Percentiles rank a stretch among this genome's conserved stretches.
Evolutionary conservation across 2,113 vertebrate species (phyloP).

Genomic region (Chaetodon auriga): DNA sequence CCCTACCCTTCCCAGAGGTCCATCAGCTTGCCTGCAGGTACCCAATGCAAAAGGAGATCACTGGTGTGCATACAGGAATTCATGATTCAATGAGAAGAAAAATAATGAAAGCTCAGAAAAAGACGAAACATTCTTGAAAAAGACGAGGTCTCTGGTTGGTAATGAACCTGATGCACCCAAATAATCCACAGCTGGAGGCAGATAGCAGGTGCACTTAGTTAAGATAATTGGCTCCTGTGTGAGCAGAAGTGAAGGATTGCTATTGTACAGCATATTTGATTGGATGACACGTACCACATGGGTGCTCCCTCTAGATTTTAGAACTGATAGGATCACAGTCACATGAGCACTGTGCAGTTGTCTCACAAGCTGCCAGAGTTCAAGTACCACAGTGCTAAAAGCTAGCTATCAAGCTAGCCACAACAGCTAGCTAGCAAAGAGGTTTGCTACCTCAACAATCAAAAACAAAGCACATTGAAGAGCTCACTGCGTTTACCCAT

Average conservation of each 20-base stretch:
- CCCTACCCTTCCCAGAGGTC: constrained; percentile 81
- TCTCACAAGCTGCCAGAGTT: too few relatives aligned
- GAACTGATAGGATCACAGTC: not conserved
- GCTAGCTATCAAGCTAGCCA: too few relatives aligned
- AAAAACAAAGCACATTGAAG: too few relatives aligned
- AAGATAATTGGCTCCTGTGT: not conserved
- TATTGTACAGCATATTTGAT: not conserved
- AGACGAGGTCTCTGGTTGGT: not conserved
- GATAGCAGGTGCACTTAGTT: not conserved
- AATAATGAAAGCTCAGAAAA: not conserved
- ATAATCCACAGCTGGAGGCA: not conserved
- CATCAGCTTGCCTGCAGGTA: constrained; percentile 84
- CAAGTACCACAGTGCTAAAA: too few relatives aligned
- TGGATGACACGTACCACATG: not conserved
- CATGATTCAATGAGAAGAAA: not conserved
- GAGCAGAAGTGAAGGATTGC: not conserved
- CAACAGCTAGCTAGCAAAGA: too few relatives aligned
- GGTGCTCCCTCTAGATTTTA: not conserved
- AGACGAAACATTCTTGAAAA: not conserved
- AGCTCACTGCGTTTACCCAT: too few relatives aligned
- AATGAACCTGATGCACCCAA: not conserved
- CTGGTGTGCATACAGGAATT: not conserved
- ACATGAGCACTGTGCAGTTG: too few relatives aligned
- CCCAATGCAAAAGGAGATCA: not conserved
- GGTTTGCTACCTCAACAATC: too few relatives aligned